Base-by-base conservation (phyloP, 2,113 vertebrate species). In the Syrrhaptes paradoxus region DNA sequence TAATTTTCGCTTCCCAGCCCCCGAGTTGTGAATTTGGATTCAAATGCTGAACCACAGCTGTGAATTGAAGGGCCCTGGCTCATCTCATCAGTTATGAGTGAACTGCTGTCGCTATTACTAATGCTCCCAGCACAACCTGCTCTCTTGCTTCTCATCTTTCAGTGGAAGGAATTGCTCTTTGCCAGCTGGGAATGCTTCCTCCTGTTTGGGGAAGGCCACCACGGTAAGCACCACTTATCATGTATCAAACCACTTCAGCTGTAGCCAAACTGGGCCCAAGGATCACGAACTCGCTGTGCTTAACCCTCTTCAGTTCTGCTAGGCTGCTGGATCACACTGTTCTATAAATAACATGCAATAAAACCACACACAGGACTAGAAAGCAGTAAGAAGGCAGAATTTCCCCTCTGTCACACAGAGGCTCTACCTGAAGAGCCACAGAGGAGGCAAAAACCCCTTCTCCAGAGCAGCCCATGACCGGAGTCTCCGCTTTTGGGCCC, bases 221-320 rank as follows among this genome's bases (percentile, higher is more conserved):
- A 32, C 0, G 11, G 43, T 19, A 58, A 59, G 8, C 1, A 0
- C 21, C 11, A 10, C 10, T 71, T 34, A 26, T 10, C 26, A 3
- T 2, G 4, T 7, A 8, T 7, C 63, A 29, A 46, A 18, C 19
- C 36, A 17, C 43, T 57, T 46, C 5, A 57, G 26, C 38, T 12
- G 46, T 0, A 55, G 49, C 29, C 58, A 17, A 22, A 48, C 18
- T 11, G 11, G 41, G 29, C 54, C 54, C 34, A 34, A 49, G 57
- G 41, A 66, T 24, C 77, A 29, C 0, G 2, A 71, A 4, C 3
- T 1, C n/a, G 21, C 17, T 1, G 6, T 2, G 1, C 62, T 52
- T 29, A 87, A 74, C 34, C 26, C 59, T 66, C 65, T 41, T 66
- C 45, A 45, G 57, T 25, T 25, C 73, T 38, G 61, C 32, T 32